These are phyloP conservation scores for Acropora yongei DNA, from an alignment of 64 coral and sea anemone genomes.

Conservation along the genomic window DNA sequence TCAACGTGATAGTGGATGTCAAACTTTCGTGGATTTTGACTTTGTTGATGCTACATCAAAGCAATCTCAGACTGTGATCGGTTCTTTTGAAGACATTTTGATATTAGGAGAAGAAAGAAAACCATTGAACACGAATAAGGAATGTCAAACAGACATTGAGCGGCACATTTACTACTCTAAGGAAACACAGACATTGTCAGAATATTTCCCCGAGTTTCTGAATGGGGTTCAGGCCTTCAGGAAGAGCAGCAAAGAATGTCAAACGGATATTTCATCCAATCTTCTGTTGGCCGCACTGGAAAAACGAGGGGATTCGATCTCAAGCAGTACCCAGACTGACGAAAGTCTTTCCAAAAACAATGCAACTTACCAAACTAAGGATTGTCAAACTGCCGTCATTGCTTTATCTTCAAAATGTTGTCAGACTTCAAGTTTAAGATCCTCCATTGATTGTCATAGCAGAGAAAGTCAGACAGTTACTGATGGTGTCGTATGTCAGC, in stretches of 20 bases:
- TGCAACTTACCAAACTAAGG: neutral
- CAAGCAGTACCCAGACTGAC: neutral
- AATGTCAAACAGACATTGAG: neutral
- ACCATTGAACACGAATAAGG: neutral
- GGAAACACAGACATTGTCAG: neutral
- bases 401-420: slow-evolving; percentile 14
- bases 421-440: neutral
- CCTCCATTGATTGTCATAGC: neutral
- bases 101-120: neutral
- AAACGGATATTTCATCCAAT: neutral
- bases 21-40: neutral
- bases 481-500: neutral
- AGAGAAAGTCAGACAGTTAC: slow-evolving; percentile 24
- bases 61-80: neutral
- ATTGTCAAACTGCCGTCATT: slow-evolving; percentile 5
- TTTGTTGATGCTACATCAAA: neutral
- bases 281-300: neutral
- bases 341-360: neutral
- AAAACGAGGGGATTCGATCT: neutral
- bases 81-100: neutral
- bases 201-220: neutral
- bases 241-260: neutral
- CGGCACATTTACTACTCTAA: neutral
- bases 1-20: neutral
- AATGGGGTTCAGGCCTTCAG: neutral